Evolutionary conservation across 1,140 invertebrate genomes (phyloP).

Genomic region (Anastrepha obliqua): DNA sequence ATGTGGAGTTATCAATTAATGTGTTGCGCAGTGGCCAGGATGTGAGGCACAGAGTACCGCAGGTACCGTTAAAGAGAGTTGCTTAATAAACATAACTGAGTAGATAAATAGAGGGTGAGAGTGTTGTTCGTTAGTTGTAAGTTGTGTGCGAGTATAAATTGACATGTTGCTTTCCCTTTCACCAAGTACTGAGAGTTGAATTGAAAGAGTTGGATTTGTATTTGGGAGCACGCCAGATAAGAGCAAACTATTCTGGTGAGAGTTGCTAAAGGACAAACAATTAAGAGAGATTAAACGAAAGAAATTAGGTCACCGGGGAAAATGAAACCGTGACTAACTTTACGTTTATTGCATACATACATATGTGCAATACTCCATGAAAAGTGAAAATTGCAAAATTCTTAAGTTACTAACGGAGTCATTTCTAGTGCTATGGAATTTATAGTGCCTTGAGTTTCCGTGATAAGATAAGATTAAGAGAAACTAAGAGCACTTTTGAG

Average conservation of each 20-base stretch:
- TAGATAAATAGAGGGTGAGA: not conserved
- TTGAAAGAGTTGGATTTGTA: not conserved
- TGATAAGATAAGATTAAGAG: too few species aligned
- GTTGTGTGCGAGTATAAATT: not conserved
- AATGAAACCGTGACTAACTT: not conserved
- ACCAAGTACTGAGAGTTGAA: too few species aligned
- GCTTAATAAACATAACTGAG: too few species aligned
- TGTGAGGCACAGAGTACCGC: not conserved
- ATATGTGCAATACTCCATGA: not conserved
- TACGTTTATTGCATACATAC: not conserved
- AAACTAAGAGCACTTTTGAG: too few species aligned
- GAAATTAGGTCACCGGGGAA: constrained; percentile 1
- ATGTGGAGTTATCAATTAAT: not conserved
- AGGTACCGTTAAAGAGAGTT: too few species aligned
- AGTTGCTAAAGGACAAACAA: too few species aligned
- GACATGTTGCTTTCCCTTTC: not conserved
- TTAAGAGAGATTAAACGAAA: not conserved
- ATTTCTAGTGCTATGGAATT: too few species aligned
- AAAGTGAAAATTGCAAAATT: not conserved
- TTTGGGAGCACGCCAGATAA: not conserved
- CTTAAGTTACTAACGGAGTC: too few species aligned
- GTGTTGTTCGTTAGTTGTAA: not conserved
- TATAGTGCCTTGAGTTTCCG: too few species aligned
- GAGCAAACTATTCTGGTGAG: not conserved
- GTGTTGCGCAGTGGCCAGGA: not conserved